Evolutionary conservation across 2,888 invertebrate genomes (phyloP).

Genomic region (Drosophila limbata): DNA sequence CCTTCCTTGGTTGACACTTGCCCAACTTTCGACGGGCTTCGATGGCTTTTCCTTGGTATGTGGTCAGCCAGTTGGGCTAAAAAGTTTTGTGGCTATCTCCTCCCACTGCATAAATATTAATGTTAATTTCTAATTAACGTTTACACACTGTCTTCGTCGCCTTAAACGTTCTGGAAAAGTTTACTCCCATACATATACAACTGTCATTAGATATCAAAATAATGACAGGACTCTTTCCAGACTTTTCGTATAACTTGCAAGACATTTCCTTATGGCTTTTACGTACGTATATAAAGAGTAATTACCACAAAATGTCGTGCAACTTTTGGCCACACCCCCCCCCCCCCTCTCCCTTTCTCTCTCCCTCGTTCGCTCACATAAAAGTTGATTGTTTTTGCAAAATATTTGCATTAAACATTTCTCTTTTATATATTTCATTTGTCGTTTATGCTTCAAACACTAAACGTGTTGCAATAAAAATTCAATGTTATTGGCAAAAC

Average conservation of each 20-base stretch:
- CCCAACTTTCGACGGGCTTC: conserved; percentile 20
- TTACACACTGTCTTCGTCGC: conserved; percentile 21
- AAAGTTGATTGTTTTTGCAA: conserved; percentile 41
- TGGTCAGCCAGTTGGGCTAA: conserved; percentile 39
- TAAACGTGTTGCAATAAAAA: conserved; percentile 66
- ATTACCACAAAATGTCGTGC: conserved; percentile 47
- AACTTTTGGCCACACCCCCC: conserved; percentile 23
- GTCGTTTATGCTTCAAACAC: conserved; percentile 42
- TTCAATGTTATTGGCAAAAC: conserved; percentile 68
- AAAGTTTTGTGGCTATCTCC: conserved; percentile 13
- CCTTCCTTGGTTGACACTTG: conserved; percentile 28
- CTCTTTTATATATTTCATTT: conserved; percentile 16
- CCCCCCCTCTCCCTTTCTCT: too few relatives aligned
- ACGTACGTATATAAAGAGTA: conserved; percentile 18
- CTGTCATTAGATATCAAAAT: conserved; percentile 47
- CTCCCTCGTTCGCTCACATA: conserved; percentile 9
- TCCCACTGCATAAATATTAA: conserved; percentile 44
- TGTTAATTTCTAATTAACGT: conserved; percentile 54
- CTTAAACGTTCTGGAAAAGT: conserved; percentile 36
- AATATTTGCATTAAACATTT: conserved; percentile 56
- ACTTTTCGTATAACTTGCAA: background rate
- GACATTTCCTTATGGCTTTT: conserved; percentile 5
- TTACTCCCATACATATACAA: conserved; percentile 25
- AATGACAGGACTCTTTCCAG: conserved; percentile 8
- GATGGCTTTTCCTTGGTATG: conserved; percentile 27